Conservation (phyloP, 2,113 vertebrate species). For the Zootoca vivipara region DNA sequence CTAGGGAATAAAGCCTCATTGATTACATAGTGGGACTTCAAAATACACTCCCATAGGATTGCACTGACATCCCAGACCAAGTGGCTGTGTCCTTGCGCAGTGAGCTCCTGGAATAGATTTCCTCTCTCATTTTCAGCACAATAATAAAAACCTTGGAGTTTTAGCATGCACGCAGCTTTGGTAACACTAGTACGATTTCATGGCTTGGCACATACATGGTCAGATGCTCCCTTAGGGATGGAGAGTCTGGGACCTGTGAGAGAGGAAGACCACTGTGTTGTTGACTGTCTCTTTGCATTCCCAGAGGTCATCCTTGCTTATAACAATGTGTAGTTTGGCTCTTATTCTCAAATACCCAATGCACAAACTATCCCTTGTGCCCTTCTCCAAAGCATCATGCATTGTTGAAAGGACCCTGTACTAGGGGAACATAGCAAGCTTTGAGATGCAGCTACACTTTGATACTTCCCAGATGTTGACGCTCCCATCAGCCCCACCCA, state of each 20-base stretch:
- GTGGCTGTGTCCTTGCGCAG: background rate
- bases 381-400: too few relatives aligned
- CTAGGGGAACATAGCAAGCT: too few relatives aligned
- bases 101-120: background rate
- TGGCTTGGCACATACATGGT: background rate
- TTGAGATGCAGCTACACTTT: too few relatives aligned
- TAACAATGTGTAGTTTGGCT: too few relatives aligned
- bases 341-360: too few relatives aligned
- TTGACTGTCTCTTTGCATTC: background rate
- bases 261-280: background rate
- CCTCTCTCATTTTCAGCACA: background rate
- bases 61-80: background rate
- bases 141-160: background rate
- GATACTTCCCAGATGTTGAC: background rate
- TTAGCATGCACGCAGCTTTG: background rate
- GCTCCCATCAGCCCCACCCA: background rate
- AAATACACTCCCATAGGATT: background rate
- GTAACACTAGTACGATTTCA: background rate
- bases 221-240: background rate
- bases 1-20: background rate
- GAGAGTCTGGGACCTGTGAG: background rate
- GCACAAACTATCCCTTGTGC: too few relatives aligned
- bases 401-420: too few relatives aligned
- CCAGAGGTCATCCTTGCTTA: background rate
- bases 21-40: too few relatives aligned